phyloP scores from a whole-genome alignment of 2,888 invertebrate species.

The Ormia ochracea region DNA sequence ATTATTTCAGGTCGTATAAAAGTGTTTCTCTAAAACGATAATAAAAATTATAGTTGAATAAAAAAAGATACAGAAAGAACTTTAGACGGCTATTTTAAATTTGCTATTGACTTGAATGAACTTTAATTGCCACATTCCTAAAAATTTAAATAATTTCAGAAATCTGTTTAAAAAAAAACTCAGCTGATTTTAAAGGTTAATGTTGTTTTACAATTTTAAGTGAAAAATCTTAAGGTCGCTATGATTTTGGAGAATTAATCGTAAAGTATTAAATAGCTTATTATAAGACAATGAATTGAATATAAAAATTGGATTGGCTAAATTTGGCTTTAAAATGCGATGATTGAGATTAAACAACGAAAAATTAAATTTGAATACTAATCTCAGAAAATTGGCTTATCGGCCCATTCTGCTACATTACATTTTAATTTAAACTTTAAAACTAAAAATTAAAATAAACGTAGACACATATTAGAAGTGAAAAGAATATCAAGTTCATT shows the following conservation, averaged over 20 bases:
- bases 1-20: conserved; percentile 24
- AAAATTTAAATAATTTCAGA: background rate
- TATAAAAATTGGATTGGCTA: too few relatives aligned
- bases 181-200: conserved; percentile 33
- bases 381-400: too few relatives aligned
- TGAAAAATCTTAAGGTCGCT: conserved; percentile 19
- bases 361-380: too few relatives aligned
- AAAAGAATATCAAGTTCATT: too few relatives aligned
- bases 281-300: background rate
- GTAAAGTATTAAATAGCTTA: too few relatives aligned
- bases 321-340: too few relatives aligned
- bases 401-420: too few relatives aligned
- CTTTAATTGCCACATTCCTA: conserved; percentile 36
- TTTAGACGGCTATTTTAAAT: conserved; percentile 37
- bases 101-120: conserved; percentile 28
- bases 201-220: conserved; percentile 2
- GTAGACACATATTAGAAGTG: too few relatives aligned
- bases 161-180: background rate
- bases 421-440: too few relatives aligned
- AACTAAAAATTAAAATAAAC: too few relatives aligned
- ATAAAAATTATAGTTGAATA: background rate
- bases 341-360: too few relatives aligned
- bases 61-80: conserved; percentile 21
- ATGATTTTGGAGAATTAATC: too few relatives aligned
- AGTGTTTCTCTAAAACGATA: conserved; percentile 11